Evolutionary conservation across 35 echinoderm and acorn worm species (phyloP).

Genomic region (Diadema setosum): DNA sequence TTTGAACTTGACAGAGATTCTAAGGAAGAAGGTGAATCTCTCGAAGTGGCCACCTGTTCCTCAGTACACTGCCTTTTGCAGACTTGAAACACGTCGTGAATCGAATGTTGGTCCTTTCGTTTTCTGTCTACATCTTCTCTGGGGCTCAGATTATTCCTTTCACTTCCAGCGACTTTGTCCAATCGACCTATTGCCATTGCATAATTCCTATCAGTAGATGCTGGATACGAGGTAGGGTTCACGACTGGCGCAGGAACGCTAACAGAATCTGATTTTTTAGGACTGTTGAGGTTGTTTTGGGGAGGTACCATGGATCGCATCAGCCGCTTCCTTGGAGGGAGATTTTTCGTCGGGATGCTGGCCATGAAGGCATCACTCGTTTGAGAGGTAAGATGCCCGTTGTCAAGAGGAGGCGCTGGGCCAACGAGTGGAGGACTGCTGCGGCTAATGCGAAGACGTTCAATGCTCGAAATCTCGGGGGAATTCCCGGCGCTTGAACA

Average conservation of each 20-base stretch:
- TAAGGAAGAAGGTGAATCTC: not conserved
- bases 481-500: not conserved
- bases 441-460: not conserved
- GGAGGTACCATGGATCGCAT: not conserved
- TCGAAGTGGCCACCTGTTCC: not conserved
- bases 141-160: no score
- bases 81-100: not conserved
- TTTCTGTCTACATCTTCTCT: no score
- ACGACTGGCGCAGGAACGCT: no score
- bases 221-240: no score
- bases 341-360: conserved; percentile 20
- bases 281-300: not conserved
- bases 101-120: not conserved
- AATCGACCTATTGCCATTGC: no score
- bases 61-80: not conserved
- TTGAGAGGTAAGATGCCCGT: not conserved
- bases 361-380: not conserved
- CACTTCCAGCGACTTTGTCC: no score
- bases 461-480: not conserved
- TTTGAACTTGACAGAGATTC: not conserved
- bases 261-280: no score
- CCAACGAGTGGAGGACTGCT: not conserved
- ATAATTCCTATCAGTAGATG: no score
- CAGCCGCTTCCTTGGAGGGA: conserved; percentile 43
- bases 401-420: not conserved